Base-by-base conservation (phyloP, 2,113 vertebrate species). In the Edolisoma coerulescens region DNA sequence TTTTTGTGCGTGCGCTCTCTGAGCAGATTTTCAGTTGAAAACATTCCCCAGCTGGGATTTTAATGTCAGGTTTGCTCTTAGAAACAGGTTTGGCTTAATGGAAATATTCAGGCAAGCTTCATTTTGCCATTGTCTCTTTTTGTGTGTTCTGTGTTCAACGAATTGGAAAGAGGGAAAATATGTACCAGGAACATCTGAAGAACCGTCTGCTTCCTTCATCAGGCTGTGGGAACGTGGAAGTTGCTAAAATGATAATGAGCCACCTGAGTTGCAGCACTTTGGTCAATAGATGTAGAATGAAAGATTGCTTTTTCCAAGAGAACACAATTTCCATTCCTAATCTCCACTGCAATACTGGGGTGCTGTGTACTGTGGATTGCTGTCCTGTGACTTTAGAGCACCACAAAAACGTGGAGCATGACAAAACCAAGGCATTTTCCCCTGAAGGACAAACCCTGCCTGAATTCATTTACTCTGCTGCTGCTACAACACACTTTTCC, bases 1-100 rank as follows among this genome's bases (percentile, higher is more conserved):
- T 63, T 76, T 79, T 33, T 64, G 24, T 33, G 9, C 0, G 0
- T 30, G 41, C 1, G 2, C 16, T 32, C n/a, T 69, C 53, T 42
- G 63, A 73, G 57, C 18, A 70, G 59, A 24, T 21, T 71, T 88
- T 75, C 16, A 17, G 33, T 49, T 33, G 70, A 76, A 83, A 89
- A 56, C 35, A 9, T 11, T 45, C 17, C 37, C 53, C 54, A 26
- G 35, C 15, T 13, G 22, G 10, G 17, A 20, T 74, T 78, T 81
- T 67, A 26, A 24, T 80, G 45, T 70, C n/a, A 30, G 15, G 5
- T 89, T 90, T 89, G 45, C 50, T 84, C 45, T 77, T 76, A 4
- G 9, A 60, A 87, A 67, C 10, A 84, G 12, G 8, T 73, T 77
- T 74, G 41, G 39, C 33, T 70, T 75, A 54, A 54, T 50, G 64